A percentile compares a stretch with the other conserved stretches of the same genome.
Conservation (phyloP, 2,888 invertebrate species). For the Crocallis elinguaria region DNA sequence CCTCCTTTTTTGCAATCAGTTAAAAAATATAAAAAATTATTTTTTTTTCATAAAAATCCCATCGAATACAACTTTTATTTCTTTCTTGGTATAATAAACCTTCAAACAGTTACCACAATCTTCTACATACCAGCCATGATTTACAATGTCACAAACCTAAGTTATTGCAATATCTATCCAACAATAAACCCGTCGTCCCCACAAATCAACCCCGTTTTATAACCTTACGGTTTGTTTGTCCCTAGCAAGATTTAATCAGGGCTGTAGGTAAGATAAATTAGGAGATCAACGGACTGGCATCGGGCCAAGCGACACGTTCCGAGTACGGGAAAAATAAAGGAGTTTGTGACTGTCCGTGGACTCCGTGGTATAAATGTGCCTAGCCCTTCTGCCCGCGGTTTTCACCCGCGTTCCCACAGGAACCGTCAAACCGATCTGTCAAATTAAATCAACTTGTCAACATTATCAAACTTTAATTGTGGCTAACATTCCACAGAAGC, state of each 20-base stretch:
- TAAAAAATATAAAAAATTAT: no score
- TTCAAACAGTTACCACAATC: not conserved
- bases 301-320: conserved; percentile 61
- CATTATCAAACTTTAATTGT: no score
- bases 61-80: no score
- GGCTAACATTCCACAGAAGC: no score
- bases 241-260: conserved; percentile 38
- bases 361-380: not conserved
- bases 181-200: conserved; percentile 32
- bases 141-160: conserved; percentile 27
- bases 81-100: no score
- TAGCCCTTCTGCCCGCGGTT: no score
- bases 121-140: conserved; percentile 1
- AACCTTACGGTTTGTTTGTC: conserved; percentile 43
- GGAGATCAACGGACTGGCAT: conserved; percentile 57
- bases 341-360: not conserved
- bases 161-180: conserved; percentile 35
- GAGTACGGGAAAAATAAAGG: conserved; percentile 33
- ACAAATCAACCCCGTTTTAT: conserved; percentile 41
- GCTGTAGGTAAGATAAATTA: conserved; percentile 45
- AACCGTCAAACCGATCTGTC: no score
- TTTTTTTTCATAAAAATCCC: no score
- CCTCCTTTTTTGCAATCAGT: no score
- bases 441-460: no score
- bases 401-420: no score